Conservation (phyloP, 2,888 invertebrate genomes). For the Lycia hirtaria region DNA sequence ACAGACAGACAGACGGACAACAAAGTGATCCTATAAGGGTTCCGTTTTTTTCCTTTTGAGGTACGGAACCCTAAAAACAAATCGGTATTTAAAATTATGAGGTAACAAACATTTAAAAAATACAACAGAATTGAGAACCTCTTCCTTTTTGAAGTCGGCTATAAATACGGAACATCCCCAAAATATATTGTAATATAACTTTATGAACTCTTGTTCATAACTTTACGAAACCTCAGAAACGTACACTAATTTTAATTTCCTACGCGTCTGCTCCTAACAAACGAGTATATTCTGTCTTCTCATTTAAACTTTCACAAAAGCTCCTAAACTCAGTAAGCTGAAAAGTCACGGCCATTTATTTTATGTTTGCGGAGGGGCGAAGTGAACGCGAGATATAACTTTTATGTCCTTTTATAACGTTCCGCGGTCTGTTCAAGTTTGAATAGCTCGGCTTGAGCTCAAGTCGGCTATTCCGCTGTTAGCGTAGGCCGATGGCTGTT, state of each 20-base stretch:
- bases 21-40: too few relatives aligned
- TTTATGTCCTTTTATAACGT: conserved; percentile 3
- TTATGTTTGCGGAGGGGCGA: conserved; percentile 13
- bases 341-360: conserved; percentile 14
- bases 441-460: neutral
- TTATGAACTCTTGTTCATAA: too few relatives aligned
- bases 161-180: too few relatives aligned
- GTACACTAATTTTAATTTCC: neutral
- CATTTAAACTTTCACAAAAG: conserved; percentile 13
- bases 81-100: too few relatives aligned
- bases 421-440: conserved; percentile 5
- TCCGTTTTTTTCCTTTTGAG: too few relatives aligned
- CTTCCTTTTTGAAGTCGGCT: too few relatives aligned
- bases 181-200: neutral
- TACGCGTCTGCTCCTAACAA: conserved; percentile 1
- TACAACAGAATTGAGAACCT: too few relatives aligned
- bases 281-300: conserved; percentile 6
- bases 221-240: neutral
- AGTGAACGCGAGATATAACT: conserved; percentile 6
- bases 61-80: too few relatives aligned
- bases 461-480: neutral
- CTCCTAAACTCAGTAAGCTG: conserved; percentile 15
- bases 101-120: too few relatives aligned
- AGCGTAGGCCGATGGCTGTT: neutral
- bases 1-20: too few relatives aligned